These are phyloP conservation scores for Penaeus indicus DNA, from an alignment of 1,140 invertebrate genomes.

Conservation along the genomic window DNA sequence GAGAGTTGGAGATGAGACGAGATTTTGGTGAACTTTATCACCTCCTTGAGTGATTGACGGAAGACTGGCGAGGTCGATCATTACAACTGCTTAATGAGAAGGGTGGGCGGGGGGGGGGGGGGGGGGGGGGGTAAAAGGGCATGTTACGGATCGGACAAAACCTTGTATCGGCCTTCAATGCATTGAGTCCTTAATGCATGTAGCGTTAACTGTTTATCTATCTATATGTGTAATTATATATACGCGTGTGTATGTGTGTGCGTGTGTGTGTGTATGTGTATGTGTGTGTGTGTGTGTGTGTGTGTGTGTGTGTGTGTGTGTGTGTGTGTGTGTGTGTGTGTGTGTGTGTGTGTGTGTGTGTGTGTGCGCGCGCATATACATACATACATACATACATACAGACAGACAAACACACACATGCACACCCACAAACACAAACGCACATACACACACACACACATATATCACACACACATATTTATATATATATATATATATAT, in stretches of 20 bases:
- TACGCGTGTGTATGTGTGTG: background rate
- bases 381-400: background rate
- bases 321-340: background rate
- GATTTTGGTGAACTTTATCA: too few relatives aligned
- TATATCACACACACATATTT: background rate
- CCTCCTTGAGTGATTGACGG: too few relatives aligned
- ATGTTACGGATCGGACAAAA: too few relatives aligned
- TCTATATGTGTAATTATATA: background rate
- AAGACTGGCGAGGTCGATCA: too few relatives aligned
- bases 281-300: background rate
- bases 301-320: background rate
- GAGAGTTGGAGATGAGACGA: too few relatives aligned
- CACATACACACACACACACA: background rate
- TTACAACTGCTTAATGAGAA: too few relatives aligned
- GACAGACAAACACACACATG: background rate
- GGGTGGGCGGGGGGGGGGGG: too few relatives aligned
- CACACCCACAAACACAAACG: background rate
- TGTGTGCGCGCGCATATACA: background rate
- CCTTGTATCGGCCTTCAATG: too few relatives aligned
- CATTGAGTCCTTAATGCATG: too few relatives aligned
- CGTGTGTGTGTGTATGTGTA: background rate
- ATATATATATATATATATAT: background rate
- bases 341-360: background rate
- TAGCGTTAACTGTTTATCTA: background rate
- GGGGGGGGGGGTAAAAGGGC: too few relatives aligned